Evolutionary conservation across 2,888 invertebrate species (phyloP), one percentile per base, ranked within the genome.

Genomic region (Seira sanloemensis): DNA sequence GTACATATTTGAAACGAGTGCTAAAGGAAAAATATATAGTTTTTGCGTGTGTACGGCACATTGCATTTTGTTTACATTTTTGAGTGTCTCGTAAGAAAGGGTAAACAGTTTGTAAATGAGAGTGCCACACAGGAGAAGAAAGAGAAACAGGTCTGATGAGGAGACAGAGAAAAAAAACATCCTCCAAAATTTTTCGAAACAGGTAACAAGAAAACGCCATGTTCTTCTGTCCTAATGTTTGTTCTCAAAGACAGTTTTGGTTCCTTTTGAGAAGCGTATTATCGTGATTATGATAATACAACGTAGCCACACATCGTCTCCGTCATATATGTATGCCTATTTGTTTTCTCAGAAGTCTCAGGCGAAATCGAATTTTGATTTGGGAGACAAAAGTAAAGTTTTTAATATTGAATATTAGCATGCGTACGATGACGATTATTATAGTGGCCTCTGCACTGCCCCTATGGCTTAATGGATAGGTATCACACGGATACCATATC

Each of bases 401-500:
- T 66, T 21, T 68, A 58, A 58, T 58, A 58, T 58, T 58, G 58
- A 62, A 62, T 21, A 62, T 62, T 62, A 62, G 62, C 12, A 62
- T 62, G 19, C 62, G 2, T 62, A 12, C 50, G 50, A 50, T 12
- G 50, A 50, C 2, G 50, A 50, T 50, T 50, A 50, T 50, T 18
- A 62, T 62, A 21, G 62, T 62, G 62, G 62, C 62, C 62, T 62
- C 4, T 62, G 62, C 62, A 21, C 62, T 62, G 7, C 62, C 21
- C 62, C 62, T 62, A 62, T 62, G 23, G 62, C 62, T 62, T 62
- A 62, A 62, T 62, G 23, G 62, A 21, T 62, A 84, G 76, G 80
- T 84, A 80, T 84, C 84, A 84, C 77, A 84, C 76, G 76, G 84
- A 77, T 84, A 84, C 80, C 84, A 80, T 84, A 84, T 84, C 84